Evolutionary conservation across 2,113 vertebrate genomes (phyloP), one percentile per base, ranked within the genome.

Genomic region (Acrocephalus kingi): DNA sequence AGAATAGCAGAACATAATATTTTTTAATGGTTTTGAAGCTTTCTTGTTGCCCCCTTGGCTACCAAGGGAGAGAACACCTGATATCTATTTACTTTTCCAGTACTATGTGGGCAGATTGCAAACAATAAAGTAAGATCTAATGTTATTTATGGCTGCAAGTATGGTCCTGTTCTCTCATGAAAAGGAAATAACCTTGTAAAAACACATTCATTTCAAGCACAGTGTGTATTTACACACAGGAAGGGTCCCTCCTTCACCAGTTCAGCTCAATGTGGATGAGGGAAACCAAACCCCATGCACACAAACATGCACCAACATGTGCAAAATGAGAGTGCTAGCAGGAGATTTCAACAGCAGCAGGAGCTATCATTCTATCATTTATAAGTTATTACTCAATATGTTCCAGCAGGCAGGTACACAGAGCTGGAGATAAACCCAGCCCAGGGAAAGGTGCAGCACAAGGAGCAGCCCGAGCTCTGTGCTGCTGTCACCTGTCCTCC

Each of bases 101-200:
- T 11, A 23, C 67, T 73, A 66, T 1, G 8, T 15, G 19, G 45
- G 49, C 39, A 84, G 31, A 59, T 2, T 48, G 31, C 58, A 89
- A 92, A 84, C 55, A 68, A 74, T 80, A 76, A 71, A 83, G 13
- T 28, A 30, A 73, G 48, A 45, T 31, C 3, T 52, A 75, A 81
- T 81, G 49, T 84, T 77, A 83, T 86, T 95, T 92, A 74, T 54
- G 37, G 30, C 76, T 73, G 76, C 92, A 95, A 90, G 92, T 71
- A 81, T 13, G 11, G 76, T 88, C 92, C 76, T 96, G 93, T 64
- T 92, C 73, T 35, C 69, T 76, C 76, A 30, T 49, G 84, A 84
- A 73, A 93, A 90, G 80, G 86, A 93, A 92, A 81, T 75, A 84
- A 68, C 48, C 83, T 81, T 84, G 52, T 89, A 84, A 94, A 93